phyloP scores from a whole-genome alignment of 2,888 invertebrate species.

The Metacarcinus magister region DNA sequence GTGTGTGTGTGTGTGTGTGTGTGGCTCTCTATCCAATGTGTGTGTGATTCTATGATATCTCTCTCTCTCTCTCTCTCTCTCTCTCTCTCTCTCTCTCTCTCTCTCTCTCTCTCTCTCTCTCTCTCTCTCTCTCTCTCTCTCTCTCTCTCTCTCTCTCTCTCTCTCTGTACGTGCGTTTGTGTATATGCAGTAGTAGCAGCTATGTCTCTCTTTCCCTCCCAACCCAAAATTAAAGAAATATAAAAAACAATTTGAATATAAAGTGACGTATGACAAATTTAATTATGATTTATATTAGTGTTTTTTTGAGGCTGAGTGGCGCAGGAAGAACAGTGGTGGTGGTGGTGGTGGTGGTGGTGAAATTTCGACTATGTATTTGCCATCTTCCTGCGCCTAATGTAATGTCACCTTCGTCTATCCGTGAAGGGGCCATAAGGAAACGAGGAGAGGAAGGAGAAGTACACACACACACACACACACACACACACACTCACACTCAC shows the following conservation, averaged over 20 bases:
- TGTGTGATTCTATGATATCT: not conserved
- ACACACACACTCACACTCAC: not conserved
- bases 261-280: conserved; percentile 9
- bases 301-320: not conserved
- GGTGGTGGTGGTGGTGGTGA: conserved; percentile 11
- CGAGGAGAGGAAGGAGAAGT: not conserved
- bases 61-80: conserved; percentile 65
- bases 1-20: too few species aligned
- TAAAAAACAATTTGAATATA: conserved; percentile 8
- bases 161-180: not conserved
- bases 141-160: conserved; percentile 63
- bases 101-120: conserved; percentile 18
- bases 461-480: too few species aligned
- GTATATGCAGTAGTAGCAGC: too few species aligned
- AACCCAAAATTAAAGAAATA: not conserved
- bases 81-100: conserved; percentile 55
- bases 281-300: not conserved
- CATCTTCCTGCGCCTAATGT: not conserved
- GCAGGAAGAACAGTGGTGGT: not conserved
- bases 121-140: conserved; percentile 50
- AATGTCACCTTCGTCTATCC: not conserved
- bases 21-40: too few species aligned
- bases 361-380: not conserved
- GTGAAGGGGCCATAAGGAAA: not conserved
- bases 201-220: not conserved